Conservation (phyloP, 2,113 vertebrate genomes). For the Lonchura striata region DNA sequence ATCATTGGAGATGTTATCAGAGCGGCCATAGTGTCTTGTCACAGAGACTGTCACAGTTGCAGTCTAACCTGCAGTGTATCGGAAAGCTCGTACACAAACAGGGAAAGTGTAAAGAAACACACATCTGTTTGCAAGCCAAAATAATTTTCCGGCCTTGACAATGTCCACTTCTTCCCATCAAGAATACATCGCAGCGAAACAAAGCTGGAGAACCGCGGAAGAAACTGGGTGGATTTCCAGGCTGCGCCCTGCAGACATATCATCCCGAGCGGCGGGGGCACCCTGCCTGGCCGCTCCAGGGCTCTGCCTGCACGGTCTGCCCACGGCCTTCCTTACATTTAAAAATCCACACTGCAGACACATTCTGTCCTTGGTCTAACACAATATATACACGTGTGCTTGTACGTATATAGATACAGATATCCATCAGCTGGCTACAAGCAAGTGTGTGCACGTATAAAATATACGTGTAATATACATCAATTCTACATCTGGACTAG, state of each 20-base stretch:
- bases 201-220: background rate
- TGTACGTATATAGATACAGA: background rate
- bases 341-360: background rate
- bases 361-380: background rate
- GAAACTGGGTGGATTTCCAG: background rate
- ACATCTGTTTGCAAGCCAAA: background rate
- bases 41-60: background rate
- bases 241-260: background rate
- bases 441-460: background rate
- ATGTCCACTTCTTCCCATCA: background rate
- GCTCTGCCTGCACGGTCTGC: background rate
- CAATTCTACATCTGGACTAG: constrained; percentile 9
- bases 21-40: background rate
- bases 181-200: background rate
- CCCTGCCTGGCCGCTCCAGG: background rate
- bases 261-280: accelerated
- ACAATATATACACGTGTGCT: too few relatives aligned
- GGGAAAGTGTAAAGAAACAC: background rate
- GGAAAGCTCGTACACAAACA: background rate
- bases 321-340: background rate
- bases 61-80: background rate
- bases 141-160: background rate
- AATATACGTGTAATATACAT: background rate
- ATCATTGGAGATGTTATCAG: constrained; percentile 15
- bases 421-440: background rate